phyloP scores from a whole-genome alignment of 1,140 invertebrate species.

The Pteromalus puparum region DNA sequence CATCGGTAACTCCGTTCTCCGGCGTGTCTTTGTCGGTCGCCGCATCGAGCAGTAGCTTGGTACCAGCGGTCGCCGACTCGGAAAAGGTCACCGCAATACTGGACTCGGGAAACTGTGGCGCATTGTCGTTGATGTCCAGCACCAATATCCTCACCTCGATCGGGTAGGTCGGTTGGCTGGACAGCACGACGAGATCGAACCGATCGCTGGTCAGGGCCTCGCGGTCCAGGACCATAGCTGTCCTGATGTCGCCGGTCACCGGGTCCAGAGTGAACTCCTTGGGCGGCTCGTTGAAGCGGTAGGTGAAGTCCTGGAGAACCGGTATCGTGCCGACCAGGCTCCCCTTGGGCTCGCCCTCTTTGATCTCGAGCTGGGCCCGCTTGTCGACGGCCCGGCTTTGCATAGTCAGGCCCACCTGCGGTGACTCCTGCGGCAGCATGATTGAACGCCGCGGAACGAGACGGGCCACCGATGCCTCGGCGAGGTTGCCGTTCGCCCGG shows the following conservation, averaged over 20 bases:
- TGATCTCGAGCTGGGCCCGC: slow-evolving; percentile 88
- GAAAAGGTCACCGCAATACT: slow-evolving; percentile 91
- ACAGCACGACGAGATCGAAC: slow-evolving; percentile 92
- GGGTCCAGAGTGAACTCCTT: slow-evolving; percentile 88
- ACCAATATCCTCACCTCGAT: slow-evolving; percentile 93
- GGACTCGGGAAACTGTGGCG: slow-evolving; percentile 91
- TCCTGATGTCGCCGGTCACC: slow-evolving; percentile 88
- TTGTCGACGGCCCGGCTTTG: slow-evolving; percentile 91
- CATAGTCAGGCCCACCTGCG: slow-evolving; percentile 79
- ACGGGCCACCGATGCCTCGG: slow-evolving; percentile 64
- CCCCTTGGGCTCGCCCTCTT: slow-evolving; percentile 88
- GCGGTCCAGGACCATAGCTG: slow-evolving; percentile 87
- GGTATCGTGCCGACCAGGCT: slow-evolving; percentile 90
- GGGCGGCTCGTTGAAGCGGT: slow-evolving; percentile 93
- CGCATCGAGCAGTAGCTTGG: slow-evolving; percentile 89
- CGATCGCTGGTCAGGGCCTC: slow-evolving; percentile 85
- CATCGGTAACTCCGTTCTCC: slow-evolving; percentile 89
- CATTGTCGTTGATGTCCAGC: slow-evolving; percentile 92
- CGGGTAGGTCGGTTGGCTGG: slow-evolving; percentile 94
- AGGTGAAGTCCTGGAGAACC: slow-evolving; percentile 90
- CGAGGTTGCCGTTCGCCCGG: slow-evolving; percentile 55
- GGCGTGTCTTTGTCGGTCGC: slow-evolving; percentile 91
- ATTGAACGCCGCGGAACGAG: slow-evolving; percentile 71
- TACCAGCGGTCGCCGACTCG: slow-evolving; percentile 91
- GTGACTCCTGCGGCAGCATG: slow-evolving; percentile 67